Evolutionary conservation across 2,113 vertebrate genomes (phyloP), one percentile per base, ranked within the genome.

Genomic region (Telmatochromis brachygnathus): DNA sequence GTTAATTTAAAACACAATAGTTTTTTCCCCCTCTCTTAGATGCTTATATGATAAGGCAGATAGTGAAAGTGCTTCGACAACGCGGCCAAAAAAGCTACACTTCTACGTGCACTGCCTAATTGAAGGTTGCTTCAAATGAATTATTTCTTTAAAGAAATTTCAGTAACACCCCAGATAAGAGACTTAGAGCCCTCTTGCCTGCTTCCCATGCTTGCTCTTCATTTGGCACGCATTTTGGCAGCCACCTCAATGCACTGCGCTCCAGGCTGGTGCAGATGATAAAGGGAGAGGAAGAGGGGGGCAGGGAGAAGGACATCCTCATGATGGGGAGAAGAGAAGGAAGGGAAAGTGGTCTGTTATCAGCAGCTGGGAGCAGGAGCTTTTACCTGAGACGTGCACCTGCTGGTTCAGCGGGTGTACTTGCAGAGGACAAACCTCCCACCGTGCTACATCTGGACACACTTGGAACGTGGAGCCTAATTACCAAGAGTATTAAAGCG

Each of bases 321-420:
- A 7, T 45, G 10, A 17, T 4, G 30, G 26, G 39, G 65, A 19
- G 23, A 60, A 17, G 14, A 6, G 12, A 28, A 21, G 17, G 45
- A 15, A 33, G 75, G 65, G 55, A 83, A 81, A 84, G 60, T 77
- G 75, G 42, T 79, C 68, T 13, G 49, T 89, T 89, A 91, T 90
- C 91, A 85, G 83, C 56, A 60, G 83, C 23, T 55, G 47, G 75
- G 49, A 86, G 90, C 77, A 77, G 88, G 83, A 91, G 91, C 81
- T 83, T 91, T 87, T 89, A 94, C 92, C 90, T 93, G 94, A 85
- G 81, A 87, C 6, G 4, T 89, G 87, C 95, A 95, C 94, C 93
- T 95, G 93, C 92, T 88, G 91, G 90, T 79, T 87, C 89, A 84
- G 21, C 39, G 58, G 60, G 84, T 86, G 84, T 58, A 85, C 81